Conservation (phyloP, 2,888 invertebrate species). For the Meiosimyza decipiens region DNA sequence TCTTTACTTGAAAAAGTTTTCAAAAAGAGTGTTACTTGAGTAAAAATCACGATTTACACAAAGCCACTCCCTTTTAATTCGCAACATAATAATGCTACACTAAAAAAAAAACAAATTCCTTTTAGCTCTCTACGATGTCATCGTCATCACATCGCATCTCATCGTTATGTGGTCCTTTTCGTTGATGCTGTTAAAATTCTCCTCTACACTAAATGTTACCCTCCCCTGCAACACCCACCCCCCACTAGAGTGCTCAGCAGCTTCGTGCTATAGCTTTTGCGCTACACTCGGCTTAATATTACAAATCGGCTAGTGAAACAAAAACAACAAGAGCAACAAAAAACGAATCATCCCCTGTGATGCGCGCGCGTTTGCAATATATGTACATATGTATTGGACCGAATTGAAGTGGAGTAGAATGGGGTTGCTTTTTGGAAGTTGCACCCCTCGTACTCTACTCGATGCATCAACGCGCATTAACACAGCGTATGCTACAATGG, state of each 20-base stretch:
- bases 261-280: constrained; percentile 6
- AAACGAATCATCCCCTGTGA: constrained; percentile 4
- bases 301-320: background rate
- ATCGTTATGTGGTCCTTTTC: background rate
- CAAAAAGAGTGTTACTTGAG: background rate
- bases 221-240: too few relatives aligned
- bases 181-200: background rate
- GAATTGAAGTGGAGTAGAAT: background rate
- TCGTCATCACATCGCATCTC: too few relatives aligned
- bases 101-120: background rate
- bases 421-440: background rate
- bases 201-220: background rate
- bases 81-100: constrained; percentile 25
- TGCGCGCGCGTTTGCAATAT: background rate
- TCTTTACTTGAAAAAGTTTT: background rate
- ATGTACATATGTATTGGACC: background rate
- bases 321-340: background rate
- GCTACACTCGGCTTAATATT: background rate
- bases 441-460: background rate
- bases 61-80: constrained; percentile 43
- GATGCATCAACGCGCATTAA: background rate
- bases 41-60: background rate
- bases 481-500: background rate
- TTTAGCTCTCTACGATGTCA: too few relatives aligned
- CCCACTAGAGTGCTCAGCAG: background rate